Evolutionary conservation across 2,888 invertebrate species (phyloP).

Genomic region (Rhamnusium bicolor): DNA sequence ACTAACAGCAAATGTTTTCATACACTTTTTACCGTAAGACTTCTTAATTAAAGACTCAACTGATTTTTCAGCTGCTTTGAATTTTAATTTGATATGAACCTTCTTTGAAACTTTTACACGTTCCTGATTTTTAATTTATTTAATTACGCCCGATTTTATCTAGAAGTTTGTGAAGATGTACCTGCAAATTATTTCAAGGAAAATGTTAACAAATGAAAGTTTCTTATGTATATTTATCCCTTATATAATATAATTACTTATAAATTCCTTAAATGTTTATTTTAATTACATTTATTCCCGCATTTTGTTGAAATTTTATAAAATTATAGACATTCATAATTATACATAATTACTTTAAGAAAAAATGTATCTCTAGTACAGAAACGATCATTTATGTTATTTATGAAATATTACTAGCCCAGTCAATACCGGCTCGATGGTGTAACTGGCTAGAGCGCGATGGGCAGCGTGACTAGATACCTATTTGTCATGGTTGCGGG

Average conservation of each 20-base stretch:
- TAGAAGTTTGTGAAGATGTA: neutral
- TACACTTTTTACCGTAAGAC: constrained; percentile 1
- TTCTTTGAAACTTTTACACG: constrained; percentile 57
- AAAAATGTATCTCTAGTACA: no score
- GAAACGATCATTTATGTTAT: no score
- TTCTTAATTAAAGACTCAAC: constrained; percentile 57
- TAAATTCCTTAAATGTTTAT: neutral
- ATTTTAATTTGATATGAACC: constrained; percentile 58
- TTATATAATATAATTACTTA: neutral
- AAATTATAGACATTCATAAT: no score
- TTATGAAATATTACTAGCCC: no score
- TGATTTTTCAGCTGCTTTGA: constrained; percentile 56
- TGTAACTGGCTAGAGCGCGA: no score
- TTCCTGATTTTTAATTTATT: constrained; percentile 59
- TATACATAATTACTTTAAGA: no score
- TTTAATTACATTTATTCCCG: neutral
- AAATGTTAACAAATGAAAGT: constrained; percentile 6
- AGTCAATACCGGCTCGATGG: no score
- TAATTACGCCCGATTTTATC: constrained; percentile 46
- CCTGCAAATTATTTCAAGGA: neutral
- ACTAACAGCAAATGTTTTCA: constrained; percentile 17
- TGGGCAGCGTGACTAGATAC: no score
- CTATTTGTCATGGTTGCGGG: no score
- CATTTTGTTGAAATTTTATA: no score
- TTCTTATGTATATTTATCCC: neutral